Conservation (phyloP, 2,113 vertebrate species). For the Eurypyga helias region DNA sequence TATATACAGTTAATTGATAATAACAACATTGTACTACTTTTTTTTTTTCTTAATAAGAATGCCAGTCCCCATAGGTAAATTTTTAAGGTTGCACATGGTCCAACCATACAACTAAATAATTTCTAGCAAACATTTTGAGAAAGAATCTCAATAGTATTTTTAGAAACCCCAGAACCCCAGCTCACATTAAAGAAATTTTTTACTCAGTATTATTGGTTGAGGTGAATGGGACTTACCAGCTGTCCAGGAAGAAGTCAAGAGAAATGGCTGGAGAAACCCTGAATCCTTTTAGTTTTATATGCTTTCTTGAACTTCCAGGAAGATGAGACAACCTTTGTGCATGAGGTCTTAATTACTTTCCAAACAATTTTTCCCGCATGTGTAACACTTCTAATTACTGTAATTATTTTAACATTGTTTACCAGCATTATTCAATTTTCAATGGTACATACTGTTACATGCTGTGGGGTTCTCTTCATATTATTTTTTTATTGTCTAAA, state of each 20-base stretch:
- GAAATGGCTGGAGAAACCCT: not conserved
- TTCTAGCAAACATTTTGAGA: not conserved
- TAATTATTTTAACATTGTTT: slow-evolving; percentile 21
- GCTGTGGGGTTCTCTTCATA: not conserved
- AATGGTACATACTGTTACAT: not conserved
- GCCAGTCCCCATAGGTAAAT: accelerated
- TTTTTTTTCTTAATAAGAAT: not conserved
- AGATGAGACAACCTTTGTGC: not conserved
- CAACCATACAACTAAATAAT: not conserved
- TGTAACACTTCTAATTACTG: slow-evolving; percentile 22
- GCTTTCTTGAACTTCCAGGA: not conserved
- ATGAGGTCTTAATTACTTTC: not conserved
- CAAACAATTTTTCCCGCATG: slow-evolving; percentile 22
- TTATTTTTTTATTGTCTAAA: not conserved
- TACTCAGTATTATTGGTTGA: not conserved
- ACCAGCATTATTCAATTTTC: not conserved
- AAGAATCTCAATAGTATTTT: not conserved
- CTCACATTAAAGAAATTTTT: accelerated
- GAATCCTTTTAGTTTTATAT: slow-evolving; percentile 22
- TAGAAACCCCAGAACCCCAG: not conserved
- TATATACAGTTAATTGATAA: not conserved
- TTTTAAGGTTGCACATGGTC: not conserved
- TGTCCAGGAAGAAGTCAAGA: not conserved
- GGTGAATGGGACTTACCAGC: not conserved
- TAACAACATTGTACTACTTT: not conserved